phyloP scores from a whole-genome alignment of 92 coral and sea anemone species.

The Desmophyllum pertusum region DNA sequence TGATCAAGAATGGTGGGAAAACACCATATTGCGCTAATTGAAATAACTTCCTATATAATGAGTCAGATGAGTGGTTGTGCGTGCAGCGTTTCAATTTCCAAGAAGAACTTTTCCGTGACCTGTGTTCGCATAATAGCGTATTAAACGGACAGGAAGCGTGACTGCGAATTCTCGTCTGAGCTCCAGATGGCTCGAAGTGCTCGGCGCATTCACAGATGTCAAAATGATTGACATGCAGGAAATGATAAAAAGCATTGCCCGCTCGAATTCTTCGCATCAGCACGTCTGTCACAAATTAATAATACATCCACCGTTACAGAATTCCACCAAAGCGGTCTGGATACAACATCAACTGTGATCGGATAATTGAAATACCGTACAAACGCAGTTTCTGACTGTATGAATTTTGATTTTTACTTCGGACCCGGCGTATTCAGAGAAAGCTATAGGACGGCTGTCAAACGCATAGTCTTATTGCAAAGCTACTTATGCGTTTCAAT shows the following conservation, averaged over 20 bases:
- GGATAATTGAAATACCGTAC: no score
- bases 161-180: not conserved
- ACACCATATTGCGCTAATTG: not conserved
- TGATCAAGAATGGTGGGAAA: not conserved
- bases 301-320: not conserved
- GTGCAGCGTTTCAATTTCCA: no score
- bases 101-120: no score
- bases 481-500: not conserved
- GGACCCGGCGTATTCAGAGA: not conserved
- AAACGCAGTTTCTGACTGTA: no score
- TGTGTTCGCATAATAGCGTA: no score
- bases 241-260: not conserved
- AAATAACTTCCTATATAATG: no score
- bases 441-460: no score
- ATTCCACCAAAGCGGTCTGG: not conserved
- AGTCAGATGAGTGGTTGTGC: no score
- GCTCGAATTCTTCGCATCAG: no score
- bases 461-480: not conserved
- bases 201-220: not conserved
- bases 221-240: not conserved
- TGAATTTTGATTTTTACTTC: not conserved
- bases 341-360: not conserved
- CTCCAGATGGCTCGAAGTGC: not conserved
- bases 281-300: constrained; percentile 8
- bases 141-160: not conserved